These are phyloP conservation scores for Pelmatolapia mariae DNA, from an alignment of 2,113 vertebrate genomes.

Conservation along the genomic window DNA sequence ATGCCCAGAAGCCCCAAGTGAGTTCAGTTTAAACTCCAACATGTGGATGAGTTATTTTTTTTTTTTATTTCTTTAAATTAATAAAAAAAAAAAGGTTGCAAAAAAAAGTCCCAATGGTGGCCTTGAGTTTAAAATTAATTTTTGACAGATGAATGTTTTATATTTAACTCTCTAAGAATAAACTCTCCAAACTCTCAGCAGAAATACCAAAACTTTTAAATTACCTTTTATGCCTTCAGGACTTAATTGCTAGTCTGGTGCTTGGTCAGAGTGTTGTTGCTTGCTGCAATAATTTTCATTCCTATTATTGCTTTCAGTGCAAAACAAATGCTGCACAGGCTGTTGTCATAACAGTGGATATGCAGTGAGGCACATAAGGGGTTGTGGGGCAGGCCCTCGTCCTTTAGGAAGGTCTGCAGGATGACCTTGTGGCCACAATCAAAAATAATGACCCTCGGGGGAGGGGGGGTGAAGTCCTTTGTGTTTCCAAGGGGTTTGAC, in stretches of 20 bases:
- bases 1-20: slow-evolving; percentile 45
- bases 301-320: slow-evolving; percentile 27
- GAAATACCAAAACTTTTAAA: slow-evolving; percentile 1
- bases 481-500: slow-evolving; percentile 65
- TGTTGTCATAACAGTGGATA: slow-evolving; percentile 67
- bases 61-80: not conserved
- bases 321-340: slow-evolving; percentile 7
- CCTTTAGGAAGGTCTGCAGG: slow-evolving; percentile 74
- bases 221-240: slow-evolving; percentile 1
- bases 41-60: not conserved
- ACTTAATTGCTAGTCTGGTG: slow-evolving; percentile 4
- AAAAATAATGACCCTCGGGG: slow-evolving; percentile 70
- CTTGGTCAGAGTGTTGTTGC: not conserved
- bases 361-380: slow-evolving; percentile 28
- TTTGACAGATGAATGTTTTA: not conserved
- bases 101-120: not conserved
- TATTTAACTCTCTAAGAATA: not conserved
- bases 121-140: not conserved
- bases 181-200: not conserved
- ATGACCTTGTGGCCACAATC: slow-evolving; percentile 77
- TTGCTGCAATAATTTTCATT: slow-evolving; percentile 25
- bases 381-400: slow-evolving; percentile 44
- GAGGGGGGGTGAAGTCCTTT: slow-evolving; percentile 51
- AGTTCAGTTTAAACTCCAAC: slow-evolving; percentile 59
- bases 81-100: not conserved